phyloP scores from a whole-genome alignment of 2,113 vertebrate species.

The Pseudolaguvia tuberculata region DNA sequence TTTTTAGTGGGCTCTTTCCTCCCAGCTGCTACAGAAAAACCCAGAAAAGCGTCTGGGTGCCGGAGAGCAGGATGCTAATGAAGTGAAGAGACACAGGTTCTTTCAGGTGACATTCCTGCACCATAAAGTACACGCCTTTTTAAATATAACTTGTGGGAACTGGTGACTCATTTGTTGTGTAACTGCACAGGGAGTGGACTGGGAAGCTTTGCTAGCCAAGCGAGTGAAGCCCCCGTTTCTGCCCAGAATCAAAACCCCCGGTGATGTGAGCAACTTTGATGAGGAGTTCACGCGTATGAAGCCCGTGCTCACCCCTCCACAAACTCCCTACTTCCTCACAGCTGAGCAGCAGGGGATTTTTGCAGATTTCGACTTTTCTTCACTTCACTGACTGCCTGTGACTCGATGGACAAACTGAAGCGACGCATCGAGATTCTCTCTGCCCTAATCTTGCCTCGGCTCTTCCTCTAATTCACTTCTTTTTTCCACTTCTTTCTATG shows the following conservation, averaged over 20 bases:
- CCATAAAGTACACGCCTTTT: neutral
- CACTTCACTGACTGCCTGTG: conserved; percentile 56
- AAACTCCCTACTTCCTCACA: conserved; percentile 86
- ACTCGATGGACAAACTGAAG: neutral
- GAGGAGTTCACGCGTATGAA: conserved; percentile 95
- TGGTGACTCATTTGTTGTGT: neutral
- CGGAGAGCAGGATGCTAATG: conserved; percentile 81
- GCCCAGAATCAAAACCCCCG: conserved; percentile 84
- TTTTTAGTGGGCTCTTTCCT: neutral
- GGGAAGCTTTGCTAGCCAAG: conserved; percentile 85
- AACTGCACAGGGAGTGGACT: conserved; percentile 73
- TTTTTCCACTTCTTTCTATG: conserved; percentile 22
- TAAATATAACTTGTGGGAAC: neutral
- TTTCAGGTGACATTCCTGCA: conserved; percentile 71
- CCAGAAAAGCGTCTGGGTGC: conserved; percentile 83
- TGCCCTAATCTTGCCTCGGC: no score
- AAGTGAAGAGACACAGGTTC: conserved; percentile 86
- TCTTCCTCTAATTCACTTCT: no score
- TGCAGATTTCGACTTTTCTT: conserved; percentile 93
- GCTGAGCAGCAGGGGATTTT: conserved; percentile 91
- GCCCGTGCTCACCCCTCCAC: conserved; percentile 91
- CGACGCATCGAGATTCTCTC: conserved; percentile 1
- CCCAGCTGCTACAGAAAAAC: conserved; percentile 85
- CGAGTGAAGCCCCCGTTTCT: conserved; percentile 95
- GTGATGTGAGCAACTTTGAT: conserved; percentile 97